Evolutionary conservation across 92 coral and sea anemone species (phyloP), one percentile per base, ranked within the genome.

Genomic region (Nematostella vectensis): DNA sequence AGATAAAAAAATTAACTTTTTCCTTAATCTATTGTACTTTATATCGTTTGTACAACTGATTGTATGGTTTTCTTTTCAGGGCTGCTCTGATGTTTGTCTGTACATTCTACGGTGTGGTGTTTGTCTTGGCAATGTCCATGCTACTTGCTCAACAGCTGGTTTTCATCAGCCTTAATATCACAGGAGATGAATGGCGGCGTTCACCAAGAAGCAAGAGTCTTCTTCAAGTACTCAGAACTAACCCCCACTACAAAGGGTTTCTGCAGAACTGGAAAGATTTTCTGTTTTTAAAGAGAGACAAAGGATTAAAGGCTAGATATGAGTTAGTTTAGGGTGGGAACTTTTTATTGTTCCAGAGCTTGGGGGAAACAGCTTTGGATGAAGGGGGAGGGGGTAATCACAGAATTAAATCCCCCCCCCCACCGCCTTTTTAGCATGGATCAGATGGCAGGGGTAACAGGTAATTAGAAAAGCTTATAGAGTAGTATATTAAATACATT

Each of bases 111-210:
- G 64, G 69, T 28, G 25, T 78, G 1, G 48, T 91, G 24, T 77
- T 80, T 48, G 68, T 80, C 27, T 55, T 82, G 24, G 81, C 89
- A 25, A 75, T 91, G 84, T 45, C 66, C 1, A 76, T 78, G 21
- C 75, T 91, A 22, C 67, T 91, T n/a, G 15, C 60, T 1, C 98
- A 91, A 33, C 98, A 91, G 60, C 29, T 87, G 25, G 21, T 72
- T 20, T 82, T 91, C 24, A 69, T 87, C 52, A 91, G 93, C 51
- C 78, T 91, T 23, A 87, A 91, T 67, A 52, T 91, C 36, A 91
- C 98, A 29, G 89, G 91, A 0, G 95, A 91, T 57, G 98, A 91
- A 69, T 91, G 89, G 85, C 73, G 96, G 25, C 88, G 89, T 44
- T 54, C 70, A 2, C 50, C 81, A 16, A 75, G 58, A 52, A 68